phyloP scores from a whole-genome alignment of 2,888 invertebrate genomes.

The Liodrosophila aerea region DNA sequence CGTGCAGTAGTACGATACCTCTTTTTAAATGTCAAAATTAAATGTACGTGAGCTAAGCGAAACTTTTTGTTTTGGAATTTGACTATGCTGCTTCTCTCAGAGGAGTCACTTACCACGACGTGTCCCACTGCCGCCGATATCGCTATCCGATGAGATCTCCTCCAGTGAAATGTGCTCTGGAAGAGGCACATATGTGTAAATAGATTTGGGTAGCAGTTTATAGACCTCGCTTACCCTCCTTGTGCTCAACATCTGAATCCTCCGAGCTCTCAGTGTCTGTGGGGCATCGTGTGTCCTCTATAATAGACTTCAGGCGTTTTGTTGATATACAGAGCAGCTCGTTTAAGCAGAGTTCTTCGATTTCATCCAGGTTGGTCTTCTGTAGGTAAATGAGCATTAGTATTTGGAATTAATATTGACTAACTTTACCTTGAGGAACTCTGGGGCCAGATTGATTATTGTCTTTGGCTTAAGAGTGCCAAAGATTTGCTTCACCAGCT shows the following conservation, averaged over 20 bases:
- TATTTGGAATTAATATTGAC: too few relatives aligned
- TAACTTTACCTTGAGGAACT: conserved; percentile 82
- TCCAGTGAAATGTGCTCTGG: conserved; percentile 85
- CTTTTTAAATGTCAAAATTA: conserved; percentile 38
- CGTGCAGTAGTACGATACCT: conserved; percentile 38
- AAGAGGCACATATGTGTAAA: conserved; percentile 11
- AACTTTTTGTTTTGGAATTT: too few relatives aligned
- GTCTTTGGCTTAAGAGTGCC: conserved; percentile 84
- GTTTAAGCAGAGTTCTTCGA: conserved; percentile 85
- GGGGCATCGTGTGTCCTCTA: conserved; percentile 81
- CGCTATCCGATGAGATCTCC: conserved; percentile 84
- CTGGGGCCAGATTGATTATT: conserved; percentile 84
- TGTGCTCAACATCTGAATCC: conserved; percentile 80
- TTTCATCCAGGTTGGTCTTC: conserved; percentile 82
- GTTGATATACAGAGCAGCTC: conserved; percentile 86
- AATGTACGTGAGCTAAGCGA: conserved; percentile 23
- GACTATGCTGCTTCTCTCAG: too few relatives aligned
- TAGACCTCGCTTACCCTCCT: conserved; percentile 80
- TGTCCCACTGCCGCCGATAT: conserved; percentile 65
- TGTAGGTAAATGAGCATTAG: conserved; percentile 25
- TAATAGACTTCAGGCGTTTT: conserved; percentile 84
- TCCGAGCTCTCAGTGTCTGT: conserved; percentile 82
- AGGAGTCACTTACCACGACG: conserved; percentile 59
- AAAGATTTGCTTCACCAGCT: conserved; percentile 85
- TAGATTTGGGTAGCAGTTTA: too few relatives aligned